Percentiles rank a stretch among this genome's conserved stretches.
phyloP scores from a whole-genome alignment of 2,113 vertebrate species.

The Pseudopodoces humilis region DNA sequence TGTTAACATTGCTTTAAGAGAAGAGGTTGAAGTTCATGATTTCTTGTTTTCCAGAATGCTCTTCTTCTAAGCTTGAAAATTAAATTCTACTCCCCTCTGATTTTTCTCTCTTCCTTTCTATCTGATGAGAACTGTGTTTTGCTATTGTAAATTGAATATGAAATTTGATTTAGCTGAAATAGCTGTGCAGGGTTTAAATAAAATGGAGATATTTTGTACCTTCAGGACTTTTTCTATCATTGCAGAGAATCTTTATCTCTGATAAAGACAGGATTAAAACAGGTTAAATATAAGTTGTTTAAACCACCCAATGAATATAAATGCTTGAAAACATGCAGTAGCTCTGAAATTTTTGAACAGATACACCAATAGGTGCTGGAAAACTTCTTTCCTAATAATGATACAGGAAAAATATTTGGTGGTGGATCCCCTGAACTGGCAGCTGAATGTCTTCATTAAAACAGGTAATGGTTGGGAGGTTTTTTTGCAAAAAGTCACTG shows the following conservation, averaged over 20 bases:
- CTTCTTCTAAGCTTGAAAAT: neutral
- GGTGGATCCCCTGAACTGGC: neutral
- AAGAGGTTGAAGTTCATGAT: neutral
- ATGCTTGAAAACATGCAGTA: neutral
- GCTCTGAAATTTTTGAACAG: neutral
- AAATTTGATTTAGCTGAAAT: conserved; percentile 4
- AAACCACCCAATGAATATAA: neutral
- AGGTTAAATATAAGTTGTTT: neutral
- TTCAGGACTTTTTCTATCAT: neutral
- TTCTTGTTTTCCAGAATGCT: neutral
- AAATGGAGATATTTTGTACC: neutral
- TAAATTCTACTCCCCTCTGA: neutral
- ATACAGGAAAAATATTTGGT: neutral
- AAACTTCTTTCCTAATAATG: neutral
- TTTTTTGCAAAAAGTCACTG: neutral
- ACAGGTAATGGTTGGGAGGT: neutral
- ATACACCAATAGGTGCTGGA: neutral
- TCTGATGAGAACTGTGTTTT: neutral
- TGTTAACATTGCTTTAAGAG: neutral
- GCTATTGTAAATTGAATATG: neutral
- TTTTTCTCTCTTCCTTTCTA: neutral
- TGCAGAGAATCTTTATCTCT: neutral
- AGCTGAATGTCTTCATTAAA: neutral
- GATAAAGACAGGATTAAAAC: neutral
- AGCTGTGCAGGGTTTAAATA: neutral